A percentile compares a stretch with the other conserved stretches of the same genome.
Conservation (phyloP, 2,797 vertebrate genomes). For the Graptemys geographica region DNA sequence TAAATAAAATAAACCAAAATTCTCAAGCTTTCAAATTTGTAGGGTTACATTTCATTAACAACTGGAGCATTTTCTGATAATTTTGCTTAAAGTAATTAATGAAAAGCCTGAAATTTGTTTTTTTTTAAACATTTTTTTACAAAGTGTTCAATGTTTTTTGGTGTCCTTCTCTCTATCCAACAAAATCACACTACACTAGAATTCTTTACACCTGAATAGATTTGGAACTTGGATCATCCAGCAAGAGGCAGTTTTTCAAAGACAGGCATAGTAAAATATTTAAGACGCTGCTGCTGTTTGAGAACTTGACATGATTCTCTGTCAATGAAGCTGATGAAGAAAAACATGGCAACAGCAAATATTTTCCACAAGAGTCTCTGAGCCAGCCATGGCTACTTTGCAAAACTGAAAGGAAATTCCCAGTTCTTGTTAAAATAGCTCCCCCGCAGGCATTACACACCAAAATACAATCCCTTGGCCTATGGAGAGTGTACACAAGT, state of each 20-base stretch:
- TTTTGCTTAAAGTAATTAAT: neutral
- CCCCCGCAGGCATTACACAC: rapidly evolving
- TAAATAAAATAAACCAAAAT: neutral
- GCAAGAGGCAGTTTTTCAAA: neutral
- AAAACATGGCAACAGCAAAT: neutral
- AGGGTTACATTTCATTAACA: neutral
- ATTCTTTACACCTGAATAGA: rapidly evolving
- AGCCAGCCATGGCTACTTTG: too few relatives aligned
- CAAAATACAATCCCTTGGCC: neutral
- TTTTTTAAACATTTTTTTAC: neutral
- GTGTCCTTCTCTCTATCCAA: neutral
- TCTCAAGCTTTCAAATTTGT: neutral
- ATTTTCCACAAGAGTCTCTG: rapidly evolving
- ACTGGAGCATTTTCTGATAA: neutral
- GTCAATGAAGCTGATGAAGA: neutral
- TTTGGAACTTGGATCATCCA: neutral
- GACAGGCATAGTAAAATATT: rapidly evolving
- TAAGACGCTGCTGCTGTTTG: rapidly evolving
- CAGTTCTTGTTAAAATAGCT: neutral
- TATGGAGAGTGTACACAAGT: rapidly evolving
- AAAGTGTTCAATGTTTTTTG: neutral
- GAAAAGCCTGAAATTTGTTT: neutral
- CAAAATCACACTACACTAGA: neutral
- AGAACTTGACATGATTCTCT: rapidly evolving
- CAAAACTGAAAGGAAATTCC: neutral